Conservation (phyloP, 2,113 vertebrate species). For the Cavia porcellus region DNA sequence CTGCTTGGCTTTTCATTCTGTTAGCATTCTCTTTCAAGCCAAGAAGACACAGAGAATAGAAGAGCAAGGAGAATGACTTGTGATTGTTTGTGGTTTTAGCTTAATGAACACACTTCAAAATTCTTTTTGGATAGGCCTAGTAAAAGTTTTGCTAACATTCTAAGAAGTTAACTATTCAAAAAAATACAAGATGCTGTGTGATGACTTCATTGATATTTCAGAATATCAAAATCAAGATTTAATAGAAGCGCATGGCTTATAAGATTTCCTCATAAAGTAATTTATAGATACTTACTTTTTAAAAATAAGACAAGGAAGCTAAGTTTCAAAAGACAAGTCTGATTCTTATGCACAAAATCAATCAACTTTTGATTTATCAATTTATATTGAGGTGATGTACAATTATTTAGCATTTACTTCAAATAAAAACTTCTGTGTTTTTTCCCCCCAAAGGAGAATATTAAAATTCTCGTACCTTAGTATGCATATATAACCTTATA, state of each 20-base stretch:
- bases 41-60: not conserved
- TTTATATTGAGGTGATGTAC: not conserved
- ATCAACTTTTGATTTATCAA: constrained; percentile 2
- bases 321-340: not conserved
- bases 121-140: not conserved
- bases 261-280: not conserved
- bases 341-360: not conserved
- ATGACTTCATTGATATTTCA: constrained; percentile 41
- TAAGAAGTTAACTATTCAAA: not conserved
- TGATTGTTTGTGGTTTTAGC: not conserved
- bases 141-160: not conserved
- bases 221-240: not conserved
- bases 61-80: not conserved
- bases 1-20: not conserved
- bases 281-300: not conserved
- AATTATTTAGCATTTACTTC: constrained; percentile 44
- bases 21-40: not conserved
- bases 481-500: not conserved
- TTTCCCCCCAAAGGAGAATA: constrained; percentile 18
- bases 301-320: not conserved
- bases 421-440: not conserved
- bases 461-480: constrained; percentile 57
- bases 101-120: not conserved
- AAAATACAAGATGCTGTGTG: not conserved
- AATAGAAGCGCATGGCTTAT: not conserved